These are phyloP conservation scores for Magallana nippona DNA, from an alignment of 2,888 invertebrate species.

Conservation along the genomic window DNA sequence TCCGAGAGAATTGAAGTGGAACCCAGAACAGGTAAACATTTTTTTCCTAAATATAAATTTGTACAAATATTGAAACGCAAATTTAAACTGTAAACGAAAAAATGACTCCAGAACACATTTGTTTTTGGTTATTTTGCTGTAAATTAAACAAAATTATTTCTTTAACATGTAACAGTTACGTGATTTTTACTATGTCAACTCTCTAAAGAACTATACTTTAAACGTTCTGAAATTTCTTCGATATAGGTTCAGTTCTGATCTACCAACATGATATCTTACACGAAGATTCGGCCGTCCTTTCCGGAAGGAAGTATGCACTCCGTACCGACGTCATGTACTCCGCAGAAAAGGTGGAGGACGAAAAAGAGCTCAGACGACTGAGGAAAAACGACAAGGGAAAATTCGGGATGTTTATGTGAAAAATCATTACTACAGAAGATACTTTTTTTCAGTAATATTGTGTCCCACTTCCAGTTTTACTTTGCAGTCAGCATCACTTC, in stretches of 20 bases:
- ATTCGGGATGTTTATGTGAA: conserved; percentile 21
- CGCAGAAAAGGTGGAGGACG: conserved; percentile 27
- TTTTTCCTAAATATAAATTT: too few species aligned
- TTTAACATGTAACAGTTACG: too few species aligned
- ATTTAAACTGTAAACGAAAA: too few species aligned
- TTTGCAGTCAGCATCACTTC: too few species aligned
- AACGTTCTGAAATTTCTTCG: too few species aligned
- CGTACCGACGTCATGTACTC: conserved; percentile 72
- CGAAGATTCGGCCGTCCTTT: conserved; percentile 66
- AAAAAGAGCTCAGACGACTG: conserved; percentile 38
- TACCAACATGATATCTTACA: conserved; percentile 72
- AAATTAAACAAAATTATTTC: too few species aligned
- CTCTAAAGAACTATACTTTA: too few species aligned
- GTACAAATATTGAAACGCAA: too few species aligned
- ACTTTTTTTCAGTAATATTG: background rate
- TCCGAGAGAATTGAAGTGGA: conserved; percentile 35
- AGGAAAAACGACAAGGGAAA: conserved; percentile 12
- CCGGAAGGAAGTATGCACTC: conserved; percentile 69
- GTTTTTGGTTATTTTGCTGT: too few species aligned
- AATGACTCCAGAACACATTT: too few species aligned
- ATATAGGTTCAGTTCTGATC: conserved; percentile 67
- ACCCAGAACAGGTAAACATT: conserved; percentile 34
- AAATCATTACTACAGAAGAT: background rate
- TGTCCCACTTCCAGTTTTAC: background rate
- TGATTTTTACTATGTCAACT: too few species aligned